Evolutionary conservation across 2,113 vertebrate species (phyloP), one percentile per base, ranked within the genome.

Genomic region (Saimiri boliviensis): DNA sequence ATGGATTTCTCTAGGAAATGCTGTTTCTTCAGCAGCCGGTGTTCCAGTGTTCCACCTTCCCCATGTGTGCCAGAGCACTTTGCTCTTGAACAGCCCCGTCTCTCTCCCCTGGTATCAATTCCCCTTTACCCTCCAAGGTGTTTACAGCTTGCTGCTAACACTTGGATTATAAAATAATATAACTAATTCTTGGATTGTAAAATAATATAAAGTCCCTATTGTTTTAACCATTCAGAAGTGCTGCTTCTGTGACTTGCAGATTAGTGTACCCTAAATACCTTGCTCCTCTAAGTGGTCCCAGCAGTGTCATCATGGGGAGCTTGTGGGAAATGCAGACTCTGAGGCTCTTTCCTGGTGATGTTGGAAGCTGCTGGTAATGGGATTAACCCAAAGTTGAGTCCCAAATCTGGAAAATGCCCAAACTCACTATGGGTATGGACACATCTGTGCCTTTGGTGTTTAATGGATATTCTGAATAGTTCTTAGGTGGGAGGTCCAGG

Each of bases 1-100:
- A 86, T 0, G 3, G 71, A 37, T 80, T 93, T 93, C 94, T 76
- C 77, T 12, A 92, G 87, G 80, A 95, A 92, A 81, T 0, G 37
- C 79, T 17, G 4, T 71, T 87, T 52, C 68, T 37, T 47, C 6
- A 20, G 3, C 1, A 6, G 86, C 1, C 73, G 27, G 73, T 56
- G 95, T 35, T 70, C 73, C 66, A 14, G 13, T 16, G 16, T 52
- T 52, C 37, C 63, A n/a, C 0, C 17, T 10, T 32, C 14, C 37
- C 83, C 9, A 1, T 0, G 6, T 19, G 45, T 4, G 40, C 1
- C 3, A 0, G 5, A 2, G 6, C 6, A 2, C n/a, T 25, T 27
- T 0, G 10, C 37, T 8, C 32, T 13, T 0, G 8, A 45, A 47
- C 1, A 0, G 54, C 14, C 8, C 63, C 0, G 3, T 4, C 10